phyloP scores from a whole-genome alignment of 2,888 invertebrate genomes.

The Prostheceraeus crozeri region DNA sequence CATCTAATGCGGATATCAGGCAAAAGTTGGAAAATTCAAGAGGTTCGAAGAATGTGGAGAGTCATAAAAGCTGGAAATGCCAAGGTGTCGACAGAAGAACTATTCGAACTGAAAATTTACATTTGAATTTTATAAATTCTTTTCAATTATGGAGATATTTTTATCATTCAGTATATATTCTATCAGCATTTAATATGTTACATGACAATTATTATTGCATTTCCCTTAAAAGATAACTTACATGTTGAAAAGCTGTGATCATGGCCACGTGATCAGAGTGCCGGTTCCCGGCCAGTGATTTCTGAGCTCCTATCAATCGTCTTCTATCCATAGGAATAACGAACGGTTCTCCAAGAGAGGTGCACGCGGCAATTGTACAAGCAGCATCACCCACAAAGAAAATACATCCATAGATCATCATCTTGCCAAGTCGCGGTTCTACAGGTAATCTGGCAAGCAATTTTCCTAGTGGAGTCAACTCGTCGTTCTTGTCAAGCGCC shows the following conservation, averaged over 20 bases:
- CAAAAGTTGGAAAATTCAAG: no score
- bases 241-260: slow-evolving; percentile 82
- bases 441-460: slow-evolving; percentile 88
- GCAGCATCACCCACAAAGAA: slow-evolving; percentile 75
- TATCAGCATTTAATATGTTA: no score
- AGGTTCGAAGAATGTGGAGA: no score
- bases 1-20: no score
- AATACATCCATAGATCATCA: slow-evolving; percentile 80
- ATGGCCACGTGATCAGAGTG: slow-evolving; percentile 91
- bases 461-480: slow-evolving; percentile 81
- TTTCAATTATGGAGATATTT: no score
- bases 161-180: no score
- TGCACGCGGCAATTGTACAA: slow-evolving; percentile 86
- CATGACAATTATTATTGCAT: no score
- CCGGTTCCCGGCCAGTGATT: slow-evolving; percentile 68
- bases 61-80: no score
- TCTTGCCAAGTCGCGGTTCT: slow-evolving; percentile 89
- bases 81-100: no score
- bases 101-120: no score
- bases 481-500: slow-evolving; percentile 76
- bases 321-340: slow-evolving; percentile 61
- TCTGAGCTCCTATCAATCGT: slow-evolving; percentile 70
- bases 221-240: no score
- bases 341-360: slow-evolving; percentile 90
- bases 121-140: no score